These are phyloP conservation scores for Pemphredon lugubris DNA, from an alignment of 2,888 invertebrate species.

Conservation along the genomic window DNA sequence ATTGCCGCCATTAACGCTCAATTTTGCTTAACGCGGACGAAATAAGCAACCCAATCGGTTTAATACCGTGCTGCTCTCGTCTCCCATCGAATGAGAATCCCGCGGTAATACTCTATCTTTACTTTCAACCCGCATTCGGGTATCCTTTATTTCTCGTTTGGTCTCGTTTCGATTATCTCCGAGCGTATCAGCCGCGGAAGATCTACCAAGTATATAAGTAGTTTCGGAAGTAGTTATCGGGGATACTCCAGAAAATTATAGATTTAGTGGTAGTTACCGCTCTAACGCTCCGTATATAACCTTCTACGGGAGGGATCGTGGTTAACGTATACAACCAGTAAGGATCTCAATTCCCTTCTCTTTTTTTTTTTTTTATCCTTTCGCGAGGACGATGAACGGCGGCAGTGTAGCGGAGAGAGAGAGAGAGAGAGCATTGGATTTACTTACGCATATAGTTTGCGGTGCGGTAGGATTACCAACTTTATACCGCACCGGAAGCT, in stretches of 20 bases:
- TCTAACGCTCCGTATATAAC: not conserved
- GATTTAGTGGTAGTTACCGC: constrained; percentile 16
- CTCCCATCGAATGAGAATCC: too few species aligned
- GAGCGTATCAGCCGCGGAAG: constrained; percentile 18
- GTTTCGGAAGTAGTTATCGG: constrained; percentile 42
- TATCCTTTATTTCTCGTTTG: constrained; percentile 23
- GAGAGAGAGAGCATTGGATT: constrained; percentile 65
- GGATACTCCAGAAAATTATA: constrained; percentile 37
- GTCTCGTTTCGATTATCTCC: constrained; percentile 25
- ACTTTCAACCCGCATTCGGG: not conserved
- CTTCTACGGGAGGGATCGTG: not conserved
- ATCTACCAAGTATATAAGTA: constrained; percentile 29
- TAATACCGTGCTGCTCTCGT: too few species aligned
- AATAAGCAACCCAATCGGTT: not conserved
- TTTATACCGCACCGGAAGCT: constrained; percentile 43
- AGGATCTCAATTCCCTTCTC: not conserved
- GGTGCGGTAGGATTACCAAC: constrained; percentile 58
- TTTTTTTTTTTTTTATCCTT: not conserved
- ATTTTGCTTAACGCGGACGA: not conserved
- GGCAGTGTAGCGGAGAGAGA: too few species aligned
- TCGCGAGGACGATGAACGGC: constrained; percentile 12
- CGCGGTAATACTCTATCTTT: constrained; percentile 16
- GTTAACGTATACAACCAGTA: not conserved
- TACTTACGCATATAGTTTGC: constrained; percentile 68
- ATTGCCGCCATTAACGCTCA: not conserved